phyloP scores from a whole-genome alignment of 1,140 invertebrate genomes.

The Campoletis sonorensis region DNA sequence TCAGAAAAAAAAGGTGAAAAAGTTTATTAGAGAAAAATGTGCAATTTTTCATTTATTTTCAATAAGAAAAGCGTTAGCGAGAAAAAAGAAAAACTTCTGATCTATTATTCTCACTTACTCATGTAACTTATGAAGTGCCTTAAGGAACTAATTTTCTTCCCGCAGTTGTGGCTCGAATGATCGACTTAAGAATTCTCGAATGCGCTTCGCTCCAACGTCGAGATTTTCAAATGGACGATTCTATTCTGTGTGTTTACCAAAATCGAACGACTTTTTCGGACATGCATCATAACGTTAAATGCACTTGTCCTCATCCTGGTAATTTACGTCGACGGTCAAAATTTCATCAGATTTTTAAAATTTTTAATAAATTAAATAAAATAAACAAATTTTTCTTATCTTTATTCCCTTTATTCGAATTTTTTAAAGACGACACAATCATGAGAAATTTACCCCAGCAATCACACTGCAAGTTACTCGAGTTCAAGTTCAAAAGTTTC shows the following conservation, averaged over 20 bases:
- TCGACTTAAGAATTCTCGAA: conserved; percentile 76
- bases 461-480: conserved; percentile 77
- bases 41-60: too few species aligned
- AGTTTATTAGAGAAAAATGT: too few species aligned
- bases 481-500: conserved; percentile 74
- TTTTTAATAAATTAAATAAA: too few species aligned
- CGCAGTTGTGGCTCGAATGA: conserved; percentile 76
- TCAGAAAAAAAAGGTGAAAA: too few species aligned
- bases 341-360: too few species aligned
- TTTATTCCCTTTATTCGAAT: background rate
- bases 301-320: conserved; percentile 54
- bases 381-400: background rate
- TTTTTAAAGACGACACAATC: conserved; percentile 1
- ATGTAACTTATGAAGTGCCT: too few species aligned
- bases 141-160: conserved; percentile 10
- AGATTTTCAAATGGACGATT: conserved; percentile 35
- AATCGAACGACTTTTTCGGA: conserved; percentile 61
- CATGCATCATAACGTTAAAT: conserved; percentile 58
- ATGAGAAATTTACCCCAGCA: conserved; percentile 66
- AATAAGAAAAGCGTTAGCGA: too few species aligned
- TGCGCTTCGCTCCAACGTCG: conserved; percentile 75
- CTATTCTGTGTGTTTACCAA: background rate
- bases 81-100: too few species aligned
- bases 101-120: too few species aligned
- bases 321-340: conserved; percentile 32